Percentiles rank a stretch among this genome's conserved stretches.
Evolutionary conservation across 2,113 vertebrate genomes (phyloP).

Genomic region (Polypterus bichir): DNA sequence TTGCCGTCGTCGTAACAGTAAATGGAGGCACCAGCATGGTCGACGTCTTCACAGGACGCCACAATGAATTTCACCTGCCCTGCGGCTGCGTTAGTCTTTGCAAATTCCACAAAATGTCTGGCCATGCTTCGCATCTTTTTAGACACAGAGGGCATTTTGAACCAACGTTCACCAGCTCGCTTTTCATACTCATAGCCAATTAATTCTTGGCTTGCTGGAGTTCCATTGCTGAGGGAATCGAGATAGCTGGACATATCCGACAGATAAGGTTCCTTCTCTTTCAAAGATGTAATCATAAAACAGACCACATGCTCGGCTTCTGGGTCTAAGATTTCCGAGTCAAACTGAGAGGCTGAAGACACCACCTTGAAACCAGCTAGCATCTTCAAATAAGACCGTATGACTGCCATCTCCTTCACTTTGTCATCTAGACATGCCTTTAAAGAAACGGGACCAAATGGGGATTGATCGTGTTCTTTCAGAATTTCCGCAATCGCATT

Average conservation of each 20-base stretch:
- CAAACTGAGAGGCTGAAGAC: conserved; percentile 1
- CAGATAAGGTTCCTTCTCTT: conserved; percentile 13
- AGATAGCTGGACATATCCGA: conserved; percentile 10
- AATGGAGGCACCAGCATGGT: conserved; percentile 11
- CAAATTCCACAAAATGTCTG: background rate
- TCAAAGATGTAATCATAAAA: conserved; percentile 19
- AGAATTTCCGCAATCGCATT: conserved; percentile 7
- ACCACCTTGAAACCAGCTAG: background rate
- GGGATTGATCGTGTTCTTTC: conserved; percentile 11
- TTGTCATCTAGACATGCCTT: conserved; percentile 14
- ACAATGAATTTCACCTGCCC: conserved; percentile 5
- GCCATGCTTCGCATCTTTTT: conserved; percentile 1
- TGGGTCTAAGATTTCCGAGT: conserved; percentile 2
- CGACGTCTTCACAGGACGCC: conserved; percentile 7
- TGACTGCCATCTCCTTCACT: conserved; percentile 6
- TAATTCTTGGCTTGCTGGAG: background rate
- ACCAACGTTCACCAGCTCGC: background rate
- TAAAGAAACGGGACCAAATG: conserved; percentile 12
- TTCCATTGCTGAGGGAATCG: background rate
- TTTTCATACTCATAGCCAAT: background rate
- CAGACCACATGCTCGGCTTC: conserved; percentile 11
- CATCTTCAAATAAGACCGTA: background rate
- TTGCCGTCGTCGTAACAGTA: conserved; percentile 12
- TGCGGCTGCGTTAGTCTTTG: background rate
- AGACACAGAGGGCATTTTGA: background rate